Conservation (phyloP, 2,113 vertebrate species). For the Talpa occidentalis region DNA sequence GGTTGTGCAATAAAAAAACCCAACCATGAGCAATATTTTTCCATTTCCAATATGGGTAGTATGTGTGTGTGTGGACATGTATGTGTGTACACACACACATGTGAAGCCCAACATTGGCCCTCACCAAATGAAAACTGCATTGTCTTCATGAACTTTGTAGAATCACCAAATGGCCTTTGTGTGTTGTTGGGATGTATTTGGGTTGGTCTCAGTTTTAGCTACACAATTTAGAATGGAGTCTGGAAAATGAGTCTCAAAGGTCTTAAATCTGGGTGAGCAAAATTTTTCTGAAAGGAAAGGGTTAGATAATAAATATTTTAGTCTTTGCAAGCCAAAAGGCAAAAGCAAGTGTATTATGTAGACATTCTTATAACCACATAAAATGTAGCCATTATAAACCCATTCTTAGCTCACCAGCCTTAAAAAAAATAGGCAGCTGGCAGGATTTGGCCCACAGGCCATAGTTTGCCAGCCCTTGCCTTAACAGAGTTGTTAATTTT, state of each 20-base stretch:
- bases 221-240: not conserved
- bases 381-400: conserved; percentile 46
- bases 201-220: not conserved
- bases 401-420: not conserved
- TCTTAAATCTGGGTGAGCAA: not conserved
- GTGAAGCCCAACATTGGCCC: no score
- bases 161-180: not conserved
- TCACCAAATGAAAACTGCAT: not conserved
- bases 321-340: not conserved
- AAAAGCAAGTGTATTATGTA: not conserved
- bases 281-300: conserved; percentile 28
- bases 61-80: not conserved
- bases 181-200: not conserved
- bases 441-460: not conserved
- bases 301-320: not conserved
- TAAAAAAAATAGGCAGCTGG: not conserved
- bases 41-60: not conserved
- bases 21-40: not conserved
- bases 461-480: not conserved
- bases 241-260: conserved; percentile 38
- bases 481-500: conserved; percentile 29
- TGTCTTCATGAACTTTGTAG: not conserved
- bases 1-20: not conserved
- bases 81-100: no score
- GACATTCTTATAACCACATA: conserved; percentile 1